Percentiles rank a stretch among this genome's conserved stretches.
These are phyloP conservation scores for Neuroterus valhalla DNA, from an alignment of 1,140 invertebrate genomes.

Conservation along the genomic window DNA sequence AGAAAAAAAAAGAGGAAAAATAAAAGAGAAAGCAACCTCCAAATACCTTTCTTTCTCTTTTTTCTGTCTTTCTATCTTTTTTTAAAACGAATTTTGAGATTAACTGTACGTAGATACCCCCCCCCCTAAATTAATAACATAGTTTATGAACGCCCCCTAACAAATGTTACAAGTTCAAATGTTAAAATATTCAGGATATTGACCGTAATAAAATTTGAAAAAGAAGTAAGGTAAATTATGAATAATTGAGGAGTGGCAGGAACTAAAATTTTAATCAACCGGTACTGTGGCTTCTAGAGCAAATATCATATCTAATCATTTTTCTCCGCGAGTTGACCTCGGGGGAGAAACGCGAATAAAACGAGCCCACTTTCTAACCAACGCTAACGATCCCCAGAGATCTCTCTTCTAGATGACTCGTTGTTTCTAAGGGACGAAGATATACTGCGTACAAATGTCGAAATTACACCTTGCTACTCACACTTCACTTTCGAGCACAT, in stretches of 20 bases:
- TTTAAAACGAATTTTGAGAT: too few species aligned
- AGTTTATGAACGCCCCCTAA: too few species aligned
- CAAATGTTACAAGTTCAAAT: too few species aligned
- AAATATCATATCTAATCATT: slow-evolving; percentile 29
- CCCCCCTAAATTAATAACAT: too few species aligned
- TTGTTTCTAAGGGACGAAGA: slow-evolving; percentile 13
- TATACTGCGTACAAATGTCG: not conserved
- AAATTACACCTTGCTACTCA: slow-evolving; percentile 8
- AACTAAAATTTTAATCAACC: slow-evolving; percentile 7
- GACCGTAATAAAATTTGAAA: too few species aligned
- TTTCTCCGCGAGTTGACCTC: slow-evolving; percentile 16
- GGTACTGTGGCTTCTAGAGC: not conserved
- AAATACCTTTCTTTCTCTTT: too few species aligned
- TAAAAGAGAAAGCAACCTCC: too few species aligned
- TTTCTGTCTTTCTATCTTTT: too few species aligned
- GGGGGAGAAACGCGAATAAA: slow-evolving; percentile 7
- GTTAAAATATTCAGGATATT: too few species aligned
- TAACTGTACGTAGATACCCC: too few species aligned
- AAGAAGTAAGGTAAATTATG: not conserved
- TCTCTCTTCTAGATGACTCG: slow-evolving; percentile 13
- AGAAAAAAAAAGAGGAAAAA: too few species aligned
- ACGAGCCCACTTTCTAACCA: slow-evolving; percentile 23
- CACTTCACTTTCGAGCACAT: not conserved
- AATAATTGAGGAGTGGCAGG: not conserved
- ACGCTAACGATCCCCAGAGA: slow-evolving; percentile 21